Conservation (phyloP, 2,888 invertebrate genomes). For the Sepioteuthis lessoniana region DNA sequence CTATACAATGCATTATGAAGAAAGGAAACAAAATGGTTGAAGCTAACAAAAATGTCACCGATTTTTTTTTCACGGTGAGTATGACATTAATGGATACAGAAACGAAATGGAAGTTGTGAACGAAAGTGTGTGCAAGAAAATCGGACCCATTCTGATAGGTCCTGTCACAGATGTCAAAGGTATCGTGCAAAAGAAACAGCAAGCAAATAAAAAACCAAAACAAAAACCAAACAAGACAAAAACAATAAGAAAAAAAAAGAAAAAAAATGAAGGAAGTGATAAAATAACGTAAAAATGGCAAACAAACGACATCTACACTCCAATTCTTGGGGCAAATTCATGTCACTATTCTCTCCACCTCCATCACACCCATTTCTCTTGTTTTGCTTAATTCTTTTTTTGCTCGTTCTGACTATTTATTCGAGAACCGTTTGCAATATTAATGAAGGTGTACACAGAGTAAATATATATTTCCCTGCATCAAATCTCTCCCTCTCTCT, state of each 20-base stretch:
- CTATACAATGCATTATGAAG: neutral
- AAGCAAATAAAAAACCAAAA: too few species aligned
- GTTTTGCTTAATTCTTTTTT: neutral
- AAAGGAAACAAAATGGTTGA: neutral
- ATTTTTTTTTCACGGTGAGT: neutral
- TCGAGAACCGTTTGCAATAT: neutral
- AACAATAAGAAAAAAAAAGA: too few species aligned
- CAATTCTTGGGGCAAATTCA: neutral
- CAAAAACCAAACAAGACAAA: too few species aligned
- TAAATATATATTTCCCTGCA: neutral
- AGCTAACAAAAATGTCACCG: neutral
- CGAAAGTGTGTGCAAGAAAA: neutral
- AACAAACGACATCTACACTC: neutral
- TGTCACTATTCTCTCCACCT: neutral
- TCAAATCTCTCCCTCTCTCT: neutral
- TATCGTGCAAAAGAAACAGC: neutral
- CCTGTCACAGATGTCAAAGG: neutral
- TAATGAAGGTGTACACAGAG: neutral
- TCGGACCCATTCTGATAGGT: conserved; percentile 17
- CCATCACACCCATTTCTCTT: neutral
- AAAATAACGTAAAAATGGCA: neutral
- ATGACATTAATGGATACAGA: neutral
- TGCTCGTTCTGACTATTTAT: neutral
- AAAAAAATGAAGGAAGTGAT: neutral
- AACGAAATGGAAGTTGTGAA: neutral